Conservation (phyloP, 2,797 vertebrate genomes). For the Protonibea diacanthus region DNA sequence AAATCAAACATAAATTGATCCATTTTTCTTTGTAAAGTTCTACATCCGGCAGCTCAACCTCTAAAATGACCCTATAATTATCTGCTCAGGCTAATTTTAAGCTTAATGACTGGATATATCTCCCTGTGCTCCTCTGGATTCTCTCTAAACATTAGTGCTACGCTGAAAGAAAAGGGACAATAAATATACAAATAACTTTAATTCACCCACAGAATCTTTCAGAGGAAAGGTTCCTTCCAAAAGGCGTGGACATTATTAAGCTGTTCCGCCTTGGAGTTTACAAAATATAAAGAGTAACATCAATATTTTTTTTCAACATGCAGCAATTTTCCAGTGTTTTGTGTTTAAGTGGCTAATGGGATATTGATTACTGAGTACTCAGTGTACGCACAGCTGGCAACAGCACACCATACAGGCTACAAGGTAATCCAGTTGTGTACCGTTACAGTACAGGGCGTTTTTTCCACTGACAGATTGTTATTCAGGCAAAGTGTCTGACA, state of each 20-base stretch:
- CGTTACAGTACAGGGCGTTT: too few species aligned
- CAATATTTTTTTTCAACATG: too few species aligned
- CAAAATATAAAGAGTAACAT: neutral
- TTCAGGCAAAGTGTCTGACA: too few species aligned
- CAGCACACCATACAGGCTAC: too few species aligned
- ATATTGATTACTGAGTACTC: too few species aligned
- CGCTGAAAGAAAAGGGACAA: neutral
- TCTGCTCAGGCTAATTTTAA: neutral
- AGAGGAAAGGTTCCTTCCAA: neutral
- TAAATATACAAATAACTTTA: neutral
- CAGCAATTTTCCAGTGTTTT: too few species aligned
- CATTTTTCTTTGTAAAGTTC: neutral
- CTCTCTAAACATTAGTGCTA: neutral
- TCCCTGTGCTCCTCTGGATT: neutral
- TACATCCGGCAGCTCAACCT: too few species aligned
- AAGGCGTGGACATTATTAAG: neutral
- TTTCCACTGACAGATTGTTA: too few species aligned
- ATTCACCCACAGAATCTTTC: neutral
- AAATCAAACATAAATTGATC: neutral
- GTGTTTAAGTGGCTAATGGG: too few species aligned
- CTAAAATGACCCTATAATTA: neutral
- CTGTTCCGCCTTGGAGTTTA: slow-evolving; percentile 2
- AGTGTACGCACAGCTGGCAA: too few species aligned
- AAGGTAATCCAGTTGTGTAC: too few species aligned
- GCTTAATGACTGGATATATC: neutral